These are phyloP conservation scores for Yponomeuta evonymella DNA, from an alignment of 2,888 invertebrate genomes.

Conservation along the genomic window DNA sequence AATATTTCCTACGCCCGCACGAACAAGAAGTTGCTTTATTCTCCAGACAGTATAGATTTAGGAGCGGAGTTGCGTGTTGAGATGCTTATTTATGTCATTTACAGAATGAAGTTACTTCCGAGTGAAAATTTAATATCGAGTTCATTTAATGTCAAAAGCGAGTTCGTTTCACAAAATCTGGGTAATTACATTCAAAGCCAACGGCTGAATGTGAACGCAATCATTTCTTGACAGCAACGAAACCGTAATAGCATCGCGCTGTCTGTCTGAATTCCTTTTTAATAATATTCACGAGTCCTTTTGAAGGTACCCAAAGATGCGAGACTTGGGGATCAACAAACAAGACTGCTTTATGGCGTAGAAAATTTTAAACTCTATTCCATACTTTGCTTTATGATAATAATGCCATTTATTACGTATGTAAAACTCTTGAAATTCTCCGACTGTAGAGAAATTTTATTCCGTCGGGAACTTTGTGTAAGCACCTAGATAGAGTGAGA, in stretches of 20 bases:
- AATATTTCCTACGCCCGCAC: constrained; percentile 21
- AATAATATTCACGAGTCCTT: constrained; percentile 1
- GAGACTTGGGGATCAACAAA: constrained; percentile 36
- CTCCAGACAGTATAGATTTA: constrained; percentile 14
- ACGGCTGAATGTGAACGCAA: neutral
- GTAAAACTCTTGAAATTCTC: constrained; percentile 16
- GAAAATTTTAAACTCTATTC: constrained; percentile 49
- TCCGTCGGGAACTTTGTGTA: constrained; percentile 19
- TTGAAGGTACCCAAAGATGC: constrained; percentile 22
- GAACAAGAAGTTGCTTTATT: constrained; percentile 8
- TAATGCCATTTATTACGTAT: constrained; percentile 22
- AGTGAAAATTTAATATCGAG: neutral
- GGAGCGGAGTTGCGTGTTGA: neutral
- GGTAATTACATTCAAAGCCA: constrained; percentile 4
- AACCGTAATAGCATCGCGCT: constrained; percentile 8
- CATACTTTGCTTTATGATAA: constrained; percentile 34
- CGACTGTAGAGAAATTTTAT: constrained; percentile 19
- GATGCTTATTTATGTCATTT: constrained; percentile 8
- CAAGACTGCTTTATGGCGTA: constrained; percentile 45
- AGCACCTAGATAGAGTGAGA: constrained; percentile 15
- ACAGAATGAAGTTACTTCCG: neutral
- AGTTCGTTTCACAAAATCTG: neutral
- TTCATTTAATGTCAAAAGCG: neutral
- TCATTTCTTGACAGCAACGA: neutral
- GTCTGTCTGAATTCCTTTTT: constrained; percentile 8